Evolutionary conservation across 2,113 vertebrate genomes (phyloP), one percentile per base, ranked within the genome.

Genomic region (Etheostoma cragini): DNA sequence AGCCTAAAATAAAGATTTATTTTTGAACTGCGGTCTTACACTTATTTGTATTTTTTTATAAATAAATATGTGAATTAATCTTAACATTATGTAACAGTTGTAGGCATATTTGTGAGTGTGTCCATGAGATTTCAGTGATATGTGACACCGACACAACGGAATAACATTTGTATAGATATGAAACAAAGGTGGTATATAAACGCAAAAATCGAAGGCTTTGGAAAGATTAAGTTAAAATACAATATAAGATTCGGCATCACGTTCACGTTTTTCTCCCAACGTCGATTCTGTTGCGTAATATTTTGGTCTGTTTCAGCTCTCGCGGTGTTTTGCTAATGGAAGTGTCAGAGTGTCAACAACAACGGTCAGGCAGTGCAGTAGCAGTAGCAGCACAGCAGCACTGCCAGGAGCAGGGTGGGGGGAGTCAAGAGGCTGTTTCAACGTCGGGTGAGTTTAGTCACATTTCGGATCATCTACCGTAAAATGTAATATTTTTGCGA

Each of bases 321-420:
- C 94, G 95, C 95, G 94, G 49, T 85, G 70, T 87, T 91, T 89
- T 7, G 54, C 46, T 22, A 46, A 86, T 87, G 80, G 73, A 66
- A 88, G 88, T 81, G 83, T 88, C 88, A 85, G 91, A 92, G 91
- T 92, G 93, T 93, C 90, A 93, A 92, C 94, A 93, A 90, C 89
- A 93, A 90, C 89, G 78, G 84, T 22, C 79, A 84, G 46, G 85
- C 82, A 42, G 38, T 38, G 38, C 38, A 81, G 60, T 78, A 83
- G 75, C 60, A 62, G 73, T 66, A 42, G 38, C 10, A 42, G 35
- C 26, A 26, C 53, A 69, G 87, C 62, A 62, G 42, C 77, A 47
- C 73, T 84, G 90, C 86, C 90, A 84, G 76, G 82, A 91, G 90
- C 83, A 80, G 90, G 93, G 89, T 89, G 90, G 85, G 82, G 81